Base-by-base conservation (phyloP, 2,113 vertebrate species). In the Oryzias javanicus region DNA sequence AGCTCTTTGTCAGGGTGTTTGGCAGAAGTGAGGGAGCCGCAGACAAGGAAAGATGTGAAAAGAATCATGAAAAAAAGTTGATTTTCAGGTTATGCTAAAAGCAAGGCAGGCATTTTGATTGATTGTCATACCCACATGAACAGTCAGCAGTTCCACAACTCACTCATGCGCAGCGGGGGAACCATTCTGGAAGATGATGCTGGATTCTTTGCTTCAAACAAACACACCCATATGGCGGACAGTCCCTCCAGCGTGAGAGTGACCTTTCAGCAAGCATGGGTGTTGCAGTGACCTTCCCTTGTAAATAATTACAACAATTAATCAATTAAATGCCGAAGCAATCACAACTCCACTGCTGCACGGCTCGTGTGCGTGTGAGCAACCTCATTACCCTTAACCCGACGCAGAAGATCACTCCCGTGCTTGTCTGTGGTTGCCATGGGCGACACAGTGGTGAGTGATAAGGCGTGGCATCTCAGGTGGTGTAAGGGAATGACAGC, bases 311-410 rank as follows among this genome's bases (percentile, higher is more conserved):
- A 89, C 86, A 84, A 86, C 88, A 86, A 90, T 91, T 90, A 90
- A 90, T 92, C 89, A 90, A 90, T 91, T 89, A 90, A 90, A 83
- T 87, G 90, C 89, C 88, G 86, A 89, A 81, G 82, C 81, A 78
- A 82, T 76, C 78, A 84, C 76, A 86, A 86, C 80, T 78, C 74
- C 42, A 65, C 74, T 63, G 74, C 83, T 81, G 74, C 82, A 76
- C 68, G 59, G 59, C 72, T 73, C 72, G 70, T 20, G 52, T 84
- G 74, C 72, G 68, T 79, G 78, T 63, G 70, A 72, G 74, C 66
- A 72, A 82, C 79, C 79, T 89, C 84, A 86, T 87, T 88, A 86
- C 82, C 79, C 79, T 70, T 64, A 74, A 50, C 72, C 62, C 52
- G 49, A 47, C 60, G 49, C 60, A 63, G 35, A 65, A 64, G 40